phyloP scores from a whole-genome alignment of 1,140 invertebrate species.

The Papilio glaucus region DNA sequence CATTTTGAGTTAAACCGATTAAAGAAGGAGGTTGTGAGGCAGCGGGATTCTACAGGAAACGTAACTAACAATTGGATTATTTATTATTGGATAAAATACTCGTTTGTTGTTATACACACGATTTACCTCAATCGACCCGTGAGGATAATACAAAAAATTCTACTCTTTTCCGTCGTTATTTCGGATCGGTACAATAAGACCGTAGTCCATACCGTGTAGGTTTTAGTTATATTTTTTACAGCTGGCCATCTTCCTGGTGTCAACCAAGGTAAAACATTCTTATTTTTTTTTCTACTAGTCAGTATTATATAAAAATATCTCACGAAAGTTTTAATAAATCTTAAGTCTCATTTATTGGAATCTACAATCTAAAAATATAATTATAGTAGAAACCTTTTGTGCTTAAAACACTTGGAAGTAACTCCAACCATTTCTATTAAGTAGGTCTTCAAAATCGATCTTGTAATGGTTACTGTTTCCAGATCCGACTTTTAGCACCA shows the following conservation, averaged over 20 bases:
- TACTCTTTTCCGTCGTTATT: too few relatives aligned
- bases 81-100: background rate
- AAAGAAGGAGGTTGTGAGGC: background rate
- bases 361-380: background rate
- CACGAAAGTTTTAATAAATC: too few relatives aligned
- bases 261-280: too few relatives aligned
- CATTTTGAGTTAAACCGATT: constrained; percentile 6
- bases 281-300: too few relatives aligned
- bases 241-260: too few relatives aligned
- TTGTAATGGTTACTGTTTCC: background rate
- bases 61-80: background rate
- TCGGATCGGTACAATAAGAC: too few relatives aligned
- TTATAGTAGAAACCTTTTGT: background rate
- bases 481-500: background rate
- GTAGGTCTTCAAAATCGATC: background rate
- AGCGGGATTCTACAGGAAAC: background rate
- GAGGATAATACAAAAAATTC: too few relatives aligned
- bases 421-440: background rate
- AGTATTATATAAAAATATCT: too few relatives aligned
- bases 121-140: too few relatives aligned
- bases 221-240: too few relatives aligned
- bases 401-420: background rate
- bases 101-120: background rate
- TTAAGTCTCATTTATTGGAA: too few relatives aligned
- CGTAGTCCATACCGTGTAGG: too few relatives aligned